These are phyloP conservation scores for Asobara japonica DNA, from an alignment of 1,140 invertebrate genomes.

Conservation along the genomic window DNA sequence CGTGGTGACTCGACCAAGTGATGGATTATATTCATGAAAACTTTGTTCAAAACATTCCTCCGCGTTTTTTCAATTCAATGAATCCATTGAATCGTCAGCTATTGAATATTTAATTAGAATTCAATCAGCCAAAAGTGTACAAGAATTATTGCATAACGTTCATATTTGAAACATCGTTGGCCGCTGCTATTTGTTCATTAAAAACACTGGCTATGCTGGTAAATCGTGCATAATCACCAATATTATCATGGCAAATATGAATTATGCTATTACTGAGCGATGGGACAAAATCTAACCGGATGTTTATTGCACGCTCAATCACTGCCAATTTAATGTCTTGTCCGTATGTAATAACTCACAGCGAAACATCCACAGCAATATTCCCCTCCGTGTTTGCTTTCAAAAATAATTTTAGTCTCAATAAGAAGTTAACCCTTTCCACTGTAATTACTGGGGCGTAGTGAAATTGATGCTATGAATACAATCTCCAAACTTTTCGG, in stretches of 20 bases:
- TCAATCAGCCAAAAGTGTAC: neutral
- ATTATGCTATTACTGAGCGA: neutral
- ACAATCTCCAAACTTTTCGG: neutral
- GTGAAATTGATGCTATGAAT: neutral
- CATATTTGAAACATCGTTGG: neutral
- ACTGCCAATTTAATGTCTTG: conserved; percentile 50
- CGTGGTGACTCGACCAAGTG: conserved; percentile 25
- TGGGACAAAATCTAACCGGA: conserved; percentile 45
- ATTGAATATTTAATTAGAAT: neutral
- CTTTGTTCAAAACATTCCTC: neutral
- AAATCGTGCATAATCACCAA: neutral
- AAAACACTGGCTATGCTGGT: neutral
- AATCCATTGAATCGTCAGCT: too few species aligned
- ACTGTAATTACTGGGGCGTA: neutral
- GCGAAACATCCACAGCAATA: neutral
- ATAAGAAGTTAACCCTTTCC: too few species aligned
- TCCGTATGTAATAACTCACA: neutral
- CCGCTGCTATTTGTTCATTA: neutral
- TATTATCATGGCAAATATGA: neutral
- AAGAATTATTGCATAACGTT: too few species aligned
- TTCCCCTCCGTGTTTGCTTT: neutral
- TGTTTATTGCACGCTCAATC: conserved; percentile 55
- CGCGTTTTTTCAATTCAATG: neutral
- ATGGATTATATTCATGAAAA: conserved; percentile 25
- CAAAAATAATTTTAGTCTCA: neutral